Base-by-base conservation (phyloP, 2,888 invertebrate species). In the Thecocarcelia acutangulata region DNA sequence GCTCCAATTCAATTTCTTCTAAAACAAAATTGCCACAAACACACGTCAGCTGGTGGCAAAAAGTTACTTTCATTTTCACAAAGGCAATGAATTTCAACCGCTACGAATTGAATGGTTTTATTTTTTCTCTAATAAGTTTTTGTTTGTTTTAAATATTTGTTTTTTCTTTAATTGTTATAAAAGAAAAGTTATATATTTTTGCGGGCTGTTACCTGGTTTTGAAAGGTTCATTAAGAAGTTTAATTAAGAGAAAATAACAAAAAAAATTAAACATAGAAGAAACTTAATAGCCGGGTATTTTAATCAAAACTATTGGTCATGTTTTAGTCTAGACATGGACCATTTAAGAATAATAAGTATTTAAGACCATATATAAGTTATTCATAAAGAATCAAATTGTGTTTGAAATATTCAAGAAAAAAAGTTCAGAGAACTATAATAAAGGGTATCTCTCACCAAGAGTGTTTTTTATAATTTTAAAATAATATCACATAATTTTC, bases 21-120 rank as follows among this genome's bases (percentile, higher is more conserved):
- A 56, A 46, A 73, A 76, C 50, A 76, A 72, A 68, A 80, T 80
- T 83, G 83, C 76, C 75, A 83, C 72, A 66, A 64, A 50, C 75
- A 79, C 64, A 66, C 56, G 63, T 69, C 48, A n/a, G 24, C 21
- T 17, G 1, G 8, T 1, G 28, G 40, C 44, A 69, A 46, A 61
- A 46, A 40, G 12, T 4, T 28, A 72, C 76, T 76, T 76, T 76
- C 76, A 54, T 8, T 76, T 76, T 69, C 69, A 17, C 54, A 37
- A 54, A 54, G 54, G 46, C 66, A 66, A 76, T 73, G 61, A 72
- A 81, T 73, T 68, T 73, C 66, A 59, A 48, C 58, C 74, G 63
- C 61, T 59, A 80, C 54, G 24, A 46, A 59, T 75, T 37, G 59
- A 68, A 68, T 76, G 37, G 40, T 28, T 21, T 4, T 21, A 17